Conservation (phyloP, 1,140 invertebrate genomes). For the Medauroidea extradentata region DNA sequence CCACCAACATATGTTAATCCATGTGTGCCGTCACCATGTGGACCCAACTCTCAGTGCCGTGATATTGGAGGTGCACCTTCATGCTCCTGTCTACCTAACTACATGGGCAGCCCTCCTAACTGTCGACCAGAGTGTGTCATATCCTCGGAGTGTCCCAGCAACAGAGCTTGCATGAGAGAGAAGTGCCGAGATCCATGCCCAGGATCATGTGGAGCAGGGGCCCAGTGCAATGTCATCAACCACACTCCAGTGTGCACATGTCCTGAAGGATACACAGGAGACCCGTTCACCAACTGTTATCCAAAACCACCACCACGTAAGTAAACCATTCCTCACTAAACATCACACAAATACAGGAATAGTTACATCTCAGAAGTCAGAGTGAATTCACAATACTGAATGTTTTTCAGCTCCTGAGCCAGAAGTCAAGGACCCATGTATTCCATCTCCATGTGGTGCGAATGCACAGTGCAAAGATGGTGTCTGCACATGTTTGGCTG, state of each 20-base stretch:
- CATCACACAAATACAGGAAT: no score
- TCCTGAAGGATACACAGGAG: conserved; percentile 51
- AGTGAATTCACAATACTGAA: neutral
- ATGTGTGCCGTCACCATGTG: conserved; percentile 53
- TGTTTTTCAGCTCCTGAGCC: conserved; percentile 22
- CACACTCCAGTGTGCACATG: conserved; percentile 55
- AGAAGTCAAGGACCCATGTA: conserved; percentile 30
- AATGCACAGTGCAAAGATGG: conserved; percentile 43
- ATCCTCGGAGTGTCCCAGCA: conserved; percentile 65
- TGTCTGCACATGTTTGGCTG: conserved; percentile 64
- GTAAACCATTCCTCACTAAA: conserved; percentile 24
- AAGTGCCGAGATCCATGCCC: conserved; percentile 70
- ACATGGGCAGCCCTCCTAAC: conserved; percentile 61
- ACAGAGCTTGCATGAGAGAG: conserved; percentile 64
- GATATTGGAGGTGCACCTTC: conserved; percentile 46
- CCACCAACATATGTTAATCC: conserved; percentile 35
- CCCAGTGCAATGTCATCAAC: conserved; percentile 52
- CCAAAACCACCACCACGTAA: conserved; percentile 43
- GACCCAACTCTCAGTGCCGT: conserved; percentile 53
- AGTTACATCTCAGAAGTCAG: no score
- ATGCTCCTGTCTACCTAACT: conserved; percentile 52
- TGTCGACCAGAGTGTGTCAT: conserved; percentile 70
- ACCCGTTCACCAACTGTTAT: conserved; percentile 54
- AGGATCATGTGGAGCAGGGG: conserved; percentile 64
- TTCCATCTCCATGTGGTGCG: conserved; percentile 31